Conservation (phyloP, 2,888 invertebrate species). For the Chirona hameri region DNA sequence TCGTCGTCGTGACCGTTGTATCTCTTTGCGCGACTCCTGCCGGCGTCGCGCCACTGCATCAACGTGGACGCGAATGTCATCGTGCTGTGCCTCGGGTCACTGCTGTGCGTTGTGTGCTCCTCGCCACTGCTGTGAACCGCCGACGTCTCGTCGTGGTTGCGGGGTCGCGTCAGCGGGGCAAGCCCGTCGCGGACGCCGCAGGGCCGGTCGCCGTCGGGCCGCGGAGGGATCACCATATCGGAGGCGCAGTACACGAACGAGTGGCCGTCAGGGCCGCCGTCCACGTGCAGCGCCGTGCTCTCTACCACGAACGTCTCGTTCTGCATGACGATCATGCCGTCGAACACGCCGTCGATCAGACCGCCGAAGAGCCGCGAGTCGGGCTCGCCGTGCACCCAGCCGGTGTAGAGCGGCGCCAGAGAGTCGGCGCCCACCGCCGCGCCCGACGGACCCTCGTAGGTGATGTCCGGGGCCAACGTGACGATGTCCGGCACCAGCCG, state of each 20-base stretch:
- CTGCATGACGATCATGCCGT: background rate
- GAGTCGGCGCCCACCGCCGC: background rate
- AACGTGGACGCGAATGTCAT: background rate
- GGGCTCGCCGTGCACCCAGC: background rate
- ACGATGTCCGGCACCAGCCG: no score
- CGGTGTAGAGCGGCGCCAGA: background rate
- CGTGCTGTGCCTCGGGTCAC: background rate
- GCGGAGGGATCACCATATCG: background rate
- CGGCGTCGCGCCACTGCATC: background rate
- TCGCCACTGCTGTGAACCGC: background rate
- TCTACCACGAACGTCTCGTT: constrained; percentile 6
- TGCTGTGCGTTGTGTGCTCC: background rate
- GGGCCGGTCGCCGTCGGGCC: background rate
- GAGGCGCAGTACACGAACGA: background rate
- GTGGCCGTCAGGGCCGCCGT: background rate
- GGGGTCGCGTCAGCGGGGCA: no score
- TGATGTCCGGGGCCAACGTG: background rate
- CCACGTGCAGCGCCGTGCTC: background rate
- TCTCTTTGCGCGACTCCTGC: background rate
- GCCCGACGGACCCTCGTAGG: background rate
- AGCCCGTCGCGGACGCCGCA: background rate
- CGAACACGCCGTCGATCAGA: constrained; percentile 7
- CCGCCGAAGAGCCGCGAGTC: background rate
- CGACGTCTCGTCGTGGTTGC: no score
- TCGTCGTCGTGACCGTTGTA: background rate